These are phyloP conservation scores for Idaea dimidiata DNA, from an alignment of 2,888 invertebrate species.

Conservation along the genomic window DNA sequence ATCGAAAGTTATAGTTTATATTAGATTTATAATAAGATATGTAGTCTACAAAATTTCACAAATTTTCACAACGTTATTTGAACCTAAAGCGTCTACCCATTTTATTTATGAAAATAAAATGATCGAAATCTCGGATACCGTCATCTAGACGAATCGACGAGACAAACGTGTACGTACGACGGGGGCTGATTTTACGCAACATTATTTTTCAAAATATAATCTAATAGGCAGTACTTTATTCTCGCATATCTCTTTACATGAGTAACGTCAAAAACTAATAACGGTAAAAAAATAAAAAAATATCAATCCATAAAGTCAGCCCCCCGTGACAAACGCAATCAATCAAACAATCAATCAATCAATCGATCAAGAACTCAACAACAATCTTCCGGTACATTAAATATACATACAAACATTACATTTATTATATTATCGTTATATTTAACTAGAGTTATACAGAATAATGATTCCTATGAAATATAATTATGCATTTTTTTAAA, in stretches of 20 bases:
- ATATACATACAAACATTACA: constrained; percentile 49
- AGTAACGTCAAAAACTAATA: constrained; percentile 77
- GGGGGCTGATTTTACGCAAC: constrained; percentile 74
- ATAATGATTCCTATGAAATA: constrained; percentile 82
- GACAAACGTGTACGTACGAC: constrained; percentile 50
- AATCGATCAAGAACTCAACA: constrained; percentile 38
- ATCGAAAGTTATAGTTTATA: constrained; percentile 81
- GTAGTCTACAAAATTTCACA: constrained; percentile 82
- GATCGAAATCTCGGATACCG: constrained; percentile 72
- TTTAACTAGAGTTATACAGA: constrained; percentile 82
- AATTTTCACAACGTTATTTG: constrained; percentile 81
- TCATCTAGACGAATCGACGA: not conserved
- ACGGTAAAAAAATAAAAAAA: constrained; percentile 81
- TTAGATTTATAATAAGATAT: constrained; percentile 82
- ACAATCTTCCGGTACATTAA: constrained; percentile 60
- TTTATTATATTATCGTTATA: constrained; percentile 71
- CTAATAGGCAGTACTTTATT: constrained; percentile 77
- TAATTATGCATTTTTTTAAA: constrained; percentile 82
- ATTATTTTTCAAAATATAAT: constrained; percentile 80
- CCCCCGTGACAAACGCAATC: constrained; percentile 49
- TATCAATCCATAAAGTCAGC: constrained; percentile 76
- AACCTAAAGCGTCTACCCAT: constrained; percentile 81
- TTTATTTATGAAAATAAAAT: constrained; percentile 80
- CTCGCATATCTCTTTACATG: constrained; percentile 71
- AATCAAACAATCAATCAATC: not conserved